Conservation (phyloP, 2,113 vertebrate species). For the Cryptomyrus ogoouensis region DNA sequence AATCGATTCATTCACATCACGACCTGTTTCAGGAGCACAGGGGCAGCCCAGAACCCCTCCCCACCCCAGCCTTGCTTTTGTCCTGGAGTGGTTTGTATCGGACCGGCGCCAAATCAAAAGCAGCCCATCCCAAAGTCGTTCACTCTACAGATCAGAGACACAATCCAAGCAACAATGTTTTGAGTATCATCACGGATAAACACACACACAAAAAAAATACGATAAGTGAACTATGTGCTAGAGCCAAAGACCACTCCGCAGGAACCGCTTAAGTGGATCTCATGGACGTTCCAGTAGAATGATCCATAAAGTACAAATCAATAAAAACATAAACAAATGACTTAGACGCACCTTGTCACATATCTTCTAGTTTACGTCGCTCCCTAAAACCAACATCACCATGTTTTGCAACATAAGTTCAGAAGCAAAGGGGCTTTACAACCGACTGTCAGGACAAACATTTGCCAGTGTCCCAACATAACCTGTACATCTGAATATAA, state of each 20-base stretch:
- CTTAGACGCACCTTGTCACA: not conserved
- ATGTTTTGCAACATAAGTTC: not conserved
- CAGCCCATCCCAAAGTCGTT: not conserved
- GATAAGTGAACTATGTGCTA: not conserved
- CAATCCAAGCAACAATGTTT: not conserved
- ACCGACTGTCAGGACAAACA: not conserved
- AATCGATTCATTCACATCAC: conserved; percentile 1
- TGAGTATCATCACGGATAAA: not conserved
- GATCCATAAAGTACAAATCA: not conserved
- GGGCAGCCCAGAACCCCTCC: not conserved
- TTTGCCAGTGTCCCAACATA: not conserved
- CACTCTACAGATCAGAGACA: not conserved
- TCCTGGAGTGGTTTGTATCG: conserved; percentile 33
- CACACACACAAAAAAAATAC: not conserved
- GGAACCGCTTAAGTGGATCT: not conserved
- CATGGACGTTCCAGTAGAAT: not conserved
- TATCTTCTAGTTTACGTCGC: not conserved
- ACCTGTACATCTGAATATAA: not conserved
- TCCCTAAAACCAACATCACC: not conserved
- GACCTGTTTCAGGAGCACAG: not conserved
- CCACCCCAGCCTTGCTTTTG: not conserved
- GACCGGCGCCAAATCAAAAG: conserved; percentile 29
- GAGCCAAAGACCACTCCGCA: not conserved
- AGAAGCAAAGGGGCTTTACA: not conserved
- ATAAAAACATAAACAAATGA: not conserved